phyloP scores from a whole-genome alignment of 2,113 vertebrate species.

The Clupea harengus region DNA sequence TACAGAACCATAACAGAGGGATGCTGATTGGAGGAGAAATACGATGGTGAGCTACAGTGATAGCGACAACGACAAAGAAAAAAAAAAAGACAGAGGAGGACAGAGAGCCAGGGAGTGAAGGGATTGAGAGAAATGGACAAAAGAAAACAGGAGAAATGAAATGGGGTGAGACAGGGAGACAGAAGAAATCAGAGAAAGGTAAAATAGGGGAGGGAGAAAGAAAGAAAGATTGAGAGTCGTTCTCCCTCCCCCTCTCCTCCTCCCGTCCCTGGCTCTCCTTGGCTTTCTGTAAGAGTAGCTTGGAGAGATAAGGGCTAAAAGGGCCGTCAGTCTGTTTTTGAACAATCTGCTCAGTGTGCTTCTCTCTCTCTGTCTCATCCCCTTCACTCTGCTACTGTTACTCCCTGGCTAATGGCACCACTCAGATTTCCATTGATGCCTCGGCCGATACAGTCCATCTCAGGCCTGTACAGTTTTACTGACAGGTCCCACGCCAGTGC shows the following conservation, averaged over 20 bases:
- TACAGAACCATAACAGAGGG: constrained; percentile 61
- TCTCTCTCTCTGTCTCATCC: constrained; percentile 41
- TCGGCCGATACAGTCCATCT: constrained; percentile 68
- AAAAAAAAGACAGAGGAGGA: constrained; percentile 53
- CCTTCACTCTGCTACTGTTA: constrained; percentile 64
- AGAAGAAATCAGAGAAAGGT: constrained; percentile 72
- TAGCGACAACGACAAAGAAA: neutral
- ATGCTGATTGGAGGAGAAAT: constrained; percentile 54
- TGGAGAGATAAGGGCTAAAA: constrained; percentile 79
- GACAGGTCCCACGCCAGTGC: constrained; percentile 33
- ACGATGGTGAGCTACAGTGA: constrained; percentile 56
- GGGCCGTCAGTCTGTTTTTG: constrained; percentile 75
- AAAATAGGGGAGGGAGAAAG: constrained; percentile 64
- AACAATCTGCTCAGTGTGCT: constrained; percentile 79
- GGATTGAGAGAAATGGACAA: constrained; percentile 61
- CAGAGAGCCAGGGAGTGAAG: constrained; percentile 47
- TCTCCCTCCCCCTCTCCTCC: constrained; percentile 52
- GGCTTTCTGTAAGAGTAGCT: constrained; percentile 79
- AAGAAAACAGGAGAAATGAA: constrained; percentile 67
- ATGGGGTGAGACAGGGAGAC: constrained; percentile 48
- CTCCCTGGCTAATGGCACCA: constrained; percentile 69
- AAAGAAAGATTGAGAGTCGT: constrained; percentile 64
- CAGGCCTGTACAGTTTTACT: constrained; percentile 59
- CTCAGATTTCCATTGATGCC: constrained; percentile 74
- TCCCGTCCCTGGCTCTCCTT: constrained; percentile 59